A percentile compares a stretch with the other conserved stretches of the same genome.
phyloP scores from a whole-genome alignment of 2,888 invertebrate genomes.

The Cantharis nigra region DNA sequence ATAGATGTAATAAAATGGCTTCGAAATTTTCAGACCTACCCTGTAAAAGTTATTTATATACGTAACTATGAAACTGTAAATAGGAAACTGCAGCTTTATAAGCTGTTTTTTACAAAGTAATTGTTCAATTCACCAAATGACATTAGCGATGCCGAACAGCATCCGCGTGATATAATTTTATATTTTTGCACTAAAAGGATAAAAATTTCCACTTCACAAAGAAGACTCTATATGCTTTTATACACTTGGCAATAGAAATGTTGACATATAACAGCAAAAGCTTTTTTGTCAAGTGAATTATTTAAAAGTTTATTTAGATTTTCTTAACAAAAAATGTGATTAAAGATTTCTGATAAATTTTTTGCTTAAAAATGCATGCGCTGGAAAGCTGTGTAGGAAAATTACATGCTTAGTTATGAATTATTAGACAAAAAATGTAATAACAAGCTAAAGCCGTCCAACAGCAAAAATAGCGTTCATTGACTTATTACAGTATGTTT shows the following conservation, averaged over 20 bases:
- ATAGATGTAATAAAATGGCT: no score
- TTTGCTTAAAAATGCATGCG: neutral
- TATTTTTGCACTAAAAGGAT: neutral
- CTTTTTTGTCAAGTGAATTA: neutral
- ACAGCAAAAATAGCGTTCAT: slow-evolving; percentile 27
- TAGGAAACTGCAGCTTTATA: neutral
- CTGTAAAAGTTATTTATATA: no score
- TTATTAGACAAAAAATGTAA: slow-evolving; percentile 30
- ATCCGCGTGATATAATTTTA: neutral
- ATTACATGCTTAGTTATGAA: slow-evolving; percentile 28
- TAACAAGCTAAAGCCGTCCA: slow-evolving; percentile 27
- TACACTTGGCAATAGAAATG: neutral
- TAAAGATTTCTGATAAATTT: neutral
- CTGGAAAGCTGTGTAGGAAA: neutral
- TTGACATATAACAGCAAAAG: neutral
- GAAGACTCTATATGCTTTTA: neutral
- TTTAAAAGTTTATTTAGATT: neutral
- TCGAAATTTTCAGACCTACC: no score
- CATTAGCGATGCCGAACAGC: neutral
- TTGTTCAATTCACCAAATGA: neutral
- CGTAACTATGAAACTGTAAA: neutral
- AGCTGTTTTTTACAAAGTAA: neutral
- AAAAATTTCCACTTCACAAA: neutral
- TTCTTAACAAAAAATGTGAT: neutral
- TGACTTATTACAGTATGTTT: slow-evolving; percentile 27